Conservation (phyloP, 1,140 invertebrate species). For the Drosophila orosa region DNA sequence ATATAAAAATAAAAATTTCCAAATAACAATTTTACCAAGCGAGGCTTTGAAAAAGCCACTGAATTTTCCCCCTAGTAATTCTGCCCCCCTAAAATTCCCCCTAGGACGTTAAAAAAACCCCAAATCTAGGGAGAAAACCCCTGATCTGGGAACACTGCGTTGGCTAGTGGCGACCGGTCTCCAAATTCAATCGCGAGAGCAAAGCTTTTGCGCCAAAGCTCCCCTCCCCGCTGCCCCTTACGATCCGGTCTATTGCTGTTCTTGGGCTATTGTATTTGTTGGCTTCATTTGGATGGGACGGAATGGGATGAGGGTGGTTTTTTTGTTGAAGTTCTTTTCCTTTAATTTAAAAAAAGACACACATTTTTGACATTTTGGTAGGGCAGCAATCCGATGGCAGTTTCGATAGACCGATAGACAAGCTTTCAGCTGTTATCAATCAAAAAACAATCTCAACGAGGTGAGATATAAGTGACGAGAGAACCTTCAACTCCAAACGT, state of each 20-base stretch:
- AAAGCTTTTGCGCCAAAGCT: slow-evolving; percentile 51
- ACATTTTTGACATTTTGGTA: not conserved
- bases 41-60: too few relatives aligned
- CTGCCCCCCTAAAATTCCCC: too few relatives aligned
- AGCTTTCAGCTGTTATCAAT: not conserved
- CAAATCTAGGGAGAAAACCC: too few relatives aligned
- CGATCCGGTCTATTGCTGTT: not conserved
- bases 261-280: not conserved
- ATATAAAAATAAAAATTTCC: too few relatives aligned
- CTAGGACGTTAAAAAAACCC: too few relatives aligned
- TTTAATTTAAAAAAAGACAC: not conserved
- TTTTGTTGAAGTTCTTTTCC: not conserved
- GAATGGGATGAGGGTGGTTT: not conserved
- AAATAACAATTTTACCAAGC: too few relatives aligned
- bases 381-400: not conserved
- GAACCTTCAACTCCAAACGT: not conserved
- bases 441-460: not conserved
- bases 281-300: not conserved
- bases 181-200: not conserved
- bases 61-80: too few relatives aligned
- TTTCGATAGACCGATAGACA: slow-evolving; percentile 2
- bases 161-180: slow-evolving; percentile 28
- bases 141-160: too few relatives aligned
- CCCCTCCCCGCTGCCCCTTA: not conserved
- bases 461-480: not conserved